A percentile compares a stretch with the other conserved stretches of the same genome.
Evolutionary conservation across 2,888 invertebrate species (phyloP).

Genomic region (Lagria hirta): DNA sequence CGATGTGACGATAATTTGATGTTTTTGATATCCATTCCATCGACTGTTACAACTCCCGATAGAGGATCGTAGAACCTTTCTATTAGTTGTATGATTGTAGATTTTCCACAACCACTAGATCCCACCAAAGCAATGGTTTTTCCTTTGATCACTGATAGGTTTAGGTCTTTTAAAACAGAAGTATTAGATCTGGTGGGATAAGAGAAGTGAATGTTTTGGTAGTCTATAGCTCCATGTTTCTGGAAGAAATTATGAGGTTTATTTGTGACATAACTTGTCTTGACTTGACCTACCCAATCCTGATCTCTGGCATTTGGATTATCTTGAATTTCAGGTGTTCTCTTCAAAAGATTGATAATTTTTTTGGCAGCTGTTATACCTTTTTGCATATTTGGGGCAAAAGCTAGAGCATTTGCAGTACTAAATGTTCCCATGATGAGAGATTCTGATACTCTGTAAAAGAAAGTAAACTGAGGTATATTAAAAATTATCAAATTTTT

Average conservation of each 20-base stretch:
- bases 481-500: too few relatives aligned
- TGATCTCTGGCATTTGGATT: conserved; percentile 37
- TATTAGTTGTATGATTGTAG: conserved; percentile 78
- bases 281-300: conserved; percentile 45
- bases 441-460: conserved; percentile 68
- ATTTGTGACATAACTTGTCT: too few relatives aligned
- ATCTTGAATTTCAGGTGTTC: conserved; percentile 62
- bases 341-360: conserved; percentile 64
- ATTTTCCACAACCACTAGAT: conserved; percentile 82
- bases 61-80: conserved; percentile 75
- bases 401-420: conserved; percentile 66
- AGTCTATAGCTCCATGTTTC: conserved; percentile 67
- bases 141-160: conserved; percentile 63
- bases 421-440: conserved; percentile 70
- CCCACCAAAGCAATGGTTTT: conserved; percentile 76
- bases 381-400: conserved; percentile 80
- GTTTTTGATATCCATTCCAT: conserved; percentile 34
- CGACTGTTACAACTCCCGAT: conserved; percentile 60
- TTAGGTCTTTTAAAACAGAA: conserved; percentile 66
- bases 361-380: conserved; percentile 72
- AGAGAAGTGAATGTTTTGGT: conserved; percentile 66
- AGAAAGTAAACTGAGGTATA: too few relatives aligned
- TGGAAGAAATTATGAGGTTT: too few relatives aligned
- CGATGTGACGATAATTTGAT: conserved; percentile 56
- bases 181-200: conserved; percentile 76